A percentile compares a stretch with the other conserved stretches of the same genome.
Evolutionary conservation across 2,797 vertebrate species (phyloP).

Genomic region (Hoplostethus mediterraneus): DNA sequence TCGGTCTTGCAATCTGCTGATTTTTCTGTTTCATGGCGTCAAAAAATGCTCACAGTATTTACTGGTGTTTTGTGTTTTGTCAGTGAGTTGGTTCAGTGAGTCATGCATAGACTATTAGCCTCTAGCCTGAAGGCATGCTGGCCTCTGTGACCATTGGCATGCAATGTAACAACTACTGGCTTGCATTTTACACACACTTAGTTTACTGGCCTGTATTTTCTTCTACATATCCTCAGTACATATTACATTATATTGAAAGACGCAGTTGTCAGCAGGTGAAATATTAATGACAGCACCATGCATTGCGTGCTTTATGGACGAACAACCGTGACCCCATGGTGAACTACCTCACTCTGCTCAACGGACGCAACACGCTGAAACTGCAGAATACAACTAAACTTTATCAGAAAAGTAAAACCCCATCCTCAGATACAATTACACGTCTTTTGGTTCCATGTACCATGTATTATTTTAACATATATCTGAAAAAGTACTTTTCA

Average conservation of each 20-base stretch:
- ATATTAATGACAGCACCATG: slow-evolving; percentile 20
- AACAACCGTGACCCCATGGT: neutral
- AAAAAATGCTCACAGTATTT: neutral
- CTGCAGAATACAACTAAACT: neutral
- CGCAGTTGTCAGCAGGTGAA: slow-evolving; percentile 21
- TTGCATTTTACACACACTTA: slow-evolving; percentile 13
- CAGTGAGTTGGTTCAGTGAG: slow-evolving; percentile 30
- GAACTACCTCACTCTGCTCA: no score
- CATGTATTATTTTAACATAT: no score
- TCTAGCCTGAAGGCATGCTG: slow-evolving; percentile 15
- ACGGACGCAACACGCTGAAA: neutral
- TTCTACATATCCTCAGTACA: neutral
- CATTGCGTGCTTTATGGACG: slow-evolving; percentile 16
- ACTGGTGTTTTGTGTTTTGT: neutral
- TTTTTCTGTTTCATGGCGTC: neutral
- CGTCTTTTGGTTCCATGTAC: neutral
- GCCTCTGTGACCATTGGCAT: slow-evolving; percentile 25
- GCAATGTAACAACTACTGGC: neutral
- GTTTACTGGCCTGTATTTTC: neutral
- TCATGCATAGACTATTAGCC: slow-evolving; percentile 28
- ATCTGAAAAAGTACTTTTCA: no score
- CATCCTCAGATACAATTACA: no score
- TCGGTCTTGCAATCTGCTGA: neutral
- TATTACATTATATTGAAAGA: neutral
- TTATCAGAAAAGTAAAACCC: no score